phyloP scores from a whole-genome alignment of 2,797 vertebrate species.

The Enteromius radiatus region DNA sequence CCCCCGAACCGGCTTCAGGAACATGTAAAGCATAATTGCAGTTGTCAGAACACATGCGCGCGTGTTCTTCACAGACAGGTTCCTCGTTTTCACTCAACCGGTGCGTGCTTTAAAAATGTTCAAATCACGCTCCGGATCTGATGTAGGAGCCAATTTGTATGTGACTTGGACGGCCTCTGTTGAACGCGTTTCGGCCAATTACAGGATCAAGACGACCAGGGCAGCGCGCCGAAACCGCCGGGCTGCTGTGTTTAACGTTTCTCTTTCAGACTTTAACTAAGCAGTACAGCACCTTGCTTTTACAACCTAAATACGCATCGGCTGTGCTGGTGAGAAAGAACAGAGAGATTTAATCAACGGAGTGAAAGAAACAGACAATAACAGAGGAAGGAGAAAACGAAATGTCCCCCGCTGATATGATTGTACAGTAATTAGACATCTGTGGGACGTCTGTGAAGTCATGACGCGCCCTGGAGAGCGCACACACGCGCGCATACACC shows the following conservation, averaged over 20 bases:
- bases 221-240: background rate
- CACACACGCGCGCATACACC: slow-evolving; percentile 7
- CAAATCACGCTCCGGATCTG: slow-evolving; percentile 22
- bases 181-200: slow-evolving; percentile 46
- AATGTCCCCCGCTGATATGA: slow-evolving; percentile 66
- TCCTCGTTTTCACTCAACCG: background rate
- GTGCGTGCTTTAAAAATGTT: background rate
- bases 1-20: background rate
- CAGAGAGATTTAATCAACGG: slow-evolving; percentile 43
- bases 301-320: slow-evolving; percentile 11
- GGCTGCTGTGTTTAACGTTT: slow-evolving; percentile 25
- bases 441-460: slow-evolving; percentile 59
- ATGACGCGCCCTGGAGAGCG: slow-evolving; percentile 59
- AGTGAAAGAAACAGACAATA: slow-evolving; percentile 9
- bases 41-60: background rate
- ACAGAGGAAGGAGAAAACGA: slow-evolving; percentile 60
- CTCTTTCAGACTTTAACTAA: slow-evolving; percentile 28
- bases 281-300: slow-evolving; percentile 28
- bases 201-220: slow-evolving; percentile 29
- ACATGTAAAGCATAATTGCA: slow-evolving; percentile 39
- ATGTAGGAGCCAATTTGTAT: slow-evolving; percentile 21
- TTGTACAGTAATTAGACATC: slow-evolving; percentile 84
- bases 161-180: slow-evolving; percentile 10
- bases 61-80: background rate
- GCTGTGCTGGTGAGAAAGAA: slow-evolving; percentile 34